phyloP scores from a whole-genome alignment of 2,888 invertebrate species.

The Trissolcus japonicus region DNA sequence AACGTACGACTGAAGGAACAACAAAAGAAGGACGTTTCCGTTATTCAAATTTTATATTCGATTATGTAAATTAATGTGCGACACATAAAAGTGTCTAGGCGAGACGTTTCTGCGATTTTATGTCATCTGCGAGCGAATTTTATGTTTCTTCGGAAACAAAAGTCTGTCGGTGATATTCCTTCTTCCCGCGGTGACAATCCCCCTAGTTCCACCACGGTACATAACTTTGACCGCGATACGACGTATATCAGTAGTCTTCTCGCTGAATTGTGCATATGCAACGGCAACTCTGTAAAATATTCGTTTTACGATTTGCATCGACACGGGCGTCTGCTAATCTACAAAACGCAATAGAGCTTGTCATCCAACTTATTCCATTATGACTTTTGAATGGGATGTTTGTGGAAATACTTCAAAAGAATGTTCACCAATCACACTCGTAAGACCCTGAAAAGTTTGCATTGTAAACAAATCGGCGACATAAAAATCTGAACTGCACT shows the following conservation, averaged over 20 bases:
- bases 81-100: slow-evolving; percentile 72
- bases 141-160: slow-evolving; percentile 73
- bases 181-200: slow-evolving; percentile 64
- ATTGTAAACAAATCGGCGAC: background rate
- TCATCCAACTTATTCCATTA: slow-evolving; percentile 49
- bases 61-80: slow-evolving; percentile 75
- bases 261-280: slow-evolving; percentile 62
- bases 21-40: slow-evolving; percentile 52
- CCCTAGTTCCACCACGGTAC: slow-evolving; percentile 38
- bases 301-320: slow-evolving; percentile 57
- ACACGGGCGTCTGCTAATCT: slow-evolving; percentile 54
- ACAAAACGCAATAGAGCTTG: slow-evolving; percentile 50
- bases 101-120: slow-evolving; percentile 62
- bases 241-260: slow-evolving; percentile 55
- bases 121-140: slow-evolving; percentile 67
- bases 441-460: too few relatives aligned
- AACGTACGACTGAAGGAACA: slow-evolving; percentile 59
- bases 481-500: background rate
- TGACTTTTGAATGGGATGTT: slow-evolving; percentile 15
- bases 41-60: slow-evolving; percentile 75
- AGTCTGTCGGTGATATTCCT: slow-evolving; percentile 69
- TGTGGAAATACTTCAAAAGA: background rate
- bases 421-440: too few relatives aligned
- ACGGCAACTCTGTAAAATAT: slow-evolving; percentile 61
- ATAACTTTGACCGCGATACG: slow-evolving; percentile 51